Evolutionary conservation across 2,113 vertebrate species (phyloP).

Genomic region (Aplodontia rufa): DNA sequence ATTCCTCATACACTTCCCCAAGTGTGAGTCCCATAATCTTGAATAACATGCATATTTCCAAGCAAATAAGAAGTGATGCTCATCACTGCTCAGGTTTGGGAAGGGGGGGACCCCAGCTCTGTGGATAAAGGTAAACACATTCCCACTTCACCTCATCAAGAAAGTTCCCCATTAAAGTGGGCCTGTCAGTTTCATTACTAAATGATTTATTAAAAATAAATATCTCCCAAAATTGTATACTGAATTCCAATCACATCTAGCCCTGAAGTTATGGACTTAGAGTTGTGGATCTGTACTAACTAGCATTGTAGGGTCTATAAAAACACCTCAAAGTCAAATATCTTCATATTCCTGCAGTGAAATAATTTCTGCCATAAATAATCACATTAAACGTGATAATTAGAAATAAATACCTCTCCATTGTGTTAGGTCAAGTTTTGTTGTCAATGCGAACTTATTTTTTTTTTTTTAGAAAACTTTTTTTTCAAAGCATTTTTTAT

Average conservation of each 20-base stretch:
- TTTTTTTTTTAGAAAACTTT: too few relatives aligned
- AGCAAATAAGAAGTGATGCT: not conserved
- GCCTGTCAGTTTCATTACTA: not conserved
- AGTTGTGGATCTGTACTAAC: not conserved
- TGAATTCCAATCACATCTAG: not conserved
- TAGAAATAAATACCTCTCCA: not conserved
- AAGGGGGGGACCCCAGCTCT: not conserved
- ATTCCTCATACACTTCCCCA: not conserved
- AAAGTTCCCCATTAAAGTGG: not conserved
- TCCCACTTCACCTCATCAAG: not conserved
- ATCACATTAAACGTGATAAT: not conserved
- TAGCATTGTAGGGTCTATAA: not conserved
- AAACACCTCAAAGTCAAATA: too few relatives aligned
- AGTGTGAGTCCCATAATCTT: not conserved
- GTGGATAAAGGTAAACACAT: not conserved
- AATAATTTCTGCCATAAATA: not conserved
- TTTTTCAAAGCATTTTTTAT: not conserved
- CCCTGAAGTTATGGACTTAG: too few relatives aligned
- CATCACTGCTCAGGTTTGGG: not conserved
- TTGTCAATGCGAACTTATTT: not conserved
- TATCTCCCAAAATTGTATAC: too few relatives aligned
- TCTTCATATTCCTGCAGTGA: not conserved
- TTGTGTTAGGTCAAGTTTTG: not conserved
- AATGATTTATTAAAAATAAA: not conserved
- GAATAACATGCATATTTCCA: not conserved